phyloP scores from a whole-genome alignment of 2,888 invertebrate genomes.

The Parthenolecanium corni region DNA sequence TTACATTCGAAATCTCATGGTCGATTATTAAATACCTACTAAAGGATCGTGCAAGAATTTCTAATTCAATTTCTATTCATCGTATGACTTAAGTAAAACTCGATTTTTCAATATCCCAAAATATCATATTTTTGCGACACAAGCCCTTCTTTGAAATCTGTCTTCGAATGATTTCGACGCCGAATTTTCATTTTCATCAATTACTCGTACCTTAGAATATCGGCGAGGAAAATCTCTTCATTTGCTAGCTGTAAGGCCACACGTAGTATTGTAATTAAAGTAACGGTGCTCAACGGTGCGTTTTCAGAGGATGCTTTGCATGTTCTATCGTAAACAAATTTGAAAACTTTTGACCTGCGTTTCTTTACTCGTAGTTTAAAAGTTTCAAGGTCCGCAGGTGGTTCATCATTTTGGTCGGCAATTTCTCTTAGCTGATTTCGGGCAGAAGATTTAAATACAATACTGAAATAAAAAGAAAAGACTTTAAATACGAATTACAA shows the following conservation, averaged over 20 bases:
- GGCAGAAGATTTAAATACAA: background rate
- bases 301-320: background rate
- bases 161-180: no score
- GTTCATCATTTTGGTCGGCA: background rate
- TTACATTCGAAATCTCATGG: no score
- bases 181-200: no score
- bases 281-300: slow-evolving; percentile 20
- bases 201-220: slow-evolving; percentile 57
- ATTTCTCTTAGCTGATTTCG: background rate
- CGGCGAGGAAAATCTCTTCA: slow-evolving; percentile 54
- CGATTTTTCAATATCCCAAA: no score
- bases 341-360: background rate
- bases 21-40: no score
- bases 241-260: slow-evolving; percentile 53
- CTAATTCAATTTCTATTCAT: no score
- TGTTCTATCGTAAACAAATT: background rate
- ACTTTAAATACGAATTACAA: background rate
- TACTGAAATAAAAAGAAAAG: background rate
- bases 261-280: slow-evolving; percentile 49
- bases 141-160: no score
- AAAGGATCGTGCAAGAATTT: no score
- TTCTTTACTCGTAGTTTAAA: background rate
- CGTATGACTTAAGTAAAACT: no score
- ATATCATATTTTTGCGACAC: no score
- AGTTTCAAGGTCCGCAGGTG: background rate